phyloP scores from a whole-genome alignment of 2,888 invertebrate species.

The Iselma pallidipennis region DNA sequence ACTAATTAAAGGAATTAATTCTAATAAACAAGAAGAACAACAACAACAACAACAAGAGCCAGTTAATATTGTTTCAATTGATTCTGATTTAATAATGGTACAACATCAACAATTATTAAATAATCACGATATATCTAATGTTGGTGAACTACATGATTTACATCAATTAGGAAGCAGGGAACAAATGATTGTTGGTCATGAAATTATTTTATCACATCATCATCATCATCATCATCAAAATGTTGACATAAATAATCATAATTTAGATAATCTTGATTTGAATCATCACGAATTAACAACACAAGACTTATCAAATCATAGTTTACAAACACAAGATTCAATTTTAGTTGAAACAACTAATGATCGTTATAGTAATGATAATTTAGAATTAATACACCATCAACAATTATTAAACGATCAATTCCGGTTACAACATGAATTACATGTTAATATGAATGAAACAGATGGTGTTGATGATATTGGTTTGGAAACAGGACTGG shows the following conservation, averaged over 20 bases:
- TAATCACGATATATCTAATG: constrained; percentile 40
- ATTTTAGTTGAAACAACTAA: constrained; percentile 40
- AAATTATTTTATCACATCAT: constrained; percentile 46
- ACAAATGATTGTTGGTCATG: constrained; percentile 46
- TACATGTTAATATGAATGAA: constrained; percentile 30
- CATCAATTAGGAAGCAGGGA: constrained; percentile 43
- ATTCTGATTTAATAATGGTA: constrained; percentile 46
- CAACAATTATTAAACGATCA: constrained; percentile 45
- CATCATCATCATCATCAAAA: constrained; percentile 30
- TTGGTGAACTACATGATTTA: constrained; percentile 48
- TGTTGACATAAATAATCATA: constrained; percentile 44
- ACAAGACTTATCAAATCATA: constrained; percentile 50
- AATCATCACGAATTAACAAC: constrained; percentile 48
- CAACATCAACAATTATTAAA: constrained; percentile 46
- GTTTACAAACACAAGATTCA: constrained; percentile 41
- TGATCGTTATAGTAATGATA: constrained; percentile 40
- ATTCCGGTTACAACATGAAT: constrained; percentile 38
- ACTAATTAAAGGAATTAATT: constrained; percentile 48
- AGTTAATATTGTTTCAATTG: constrained; percentile 32
- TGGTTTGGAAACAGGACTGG: not conserved
- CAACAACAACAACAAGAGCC: constrained; percentile 24
- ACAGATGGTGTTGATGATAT: constrained; percentile 20
- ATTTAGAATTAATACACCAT: constrained; percentile 45
- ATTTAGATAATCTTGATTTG: constrained; percentile 48
- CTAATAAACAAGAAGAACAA: constrained; percentile 29